Evolutionary conservation across 2,888 invertebrate species (phyloP), one percentile per base, ranked within the genome.

Genomic region (Hemaris fuciformis): DNA sequence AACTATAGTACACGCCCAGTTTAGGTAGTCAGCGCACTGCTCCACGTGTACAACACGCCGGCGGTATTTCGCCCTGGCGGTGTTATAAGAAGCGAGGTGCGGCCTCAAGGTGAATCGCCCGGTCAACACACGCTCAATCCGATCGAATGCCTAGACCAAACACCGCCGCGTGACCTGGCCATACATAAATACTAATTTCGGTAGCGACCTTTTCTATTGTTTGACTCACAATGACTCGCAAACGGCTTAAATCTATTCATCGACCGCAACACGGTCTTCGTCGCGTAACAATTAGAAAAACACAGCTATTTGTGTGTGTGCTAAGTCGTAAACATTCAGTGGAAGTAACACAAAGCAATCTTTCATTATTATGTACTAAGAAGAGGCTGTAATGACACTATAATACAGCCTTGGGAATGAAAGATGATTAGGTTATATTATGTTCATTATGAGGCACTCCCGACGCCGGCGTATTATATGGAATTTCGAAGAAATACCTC

Each of bases 101-200:
- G 89, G 83, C 87, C 79, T 88, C 91, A 91, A 91, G 91, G 91
- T 90, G 86, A 90, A 85, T 83, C 81, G 89, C 78, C 84, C 88
- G 91, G 89, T 90, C 90, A 91, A 91, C 87, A 91, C 73, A 84
- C 91, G 87, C 84, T 80, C 76, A 77, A 77, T 81, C 76, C 82
- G 73, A 85, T 83, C 80, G 80, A 83, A 83, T 81, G 84, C 88
- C 87, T 89, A 91, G 89, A 89, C 88, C 85, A 91, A 88, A 91
- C 86, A 89, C 77, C 77, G 75, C 79, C 85, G 78, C 83, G 83
- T 87, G 87, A 81, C 82, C 82, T 77, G 83, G 82, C 84, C 85
- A 83, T 80, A 80, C 83, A 83, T 81, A 83, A 75, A 76, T 75
- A 74, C 69, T 72, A 79, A 81, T 77, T 80, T 81, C 71, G 69